A percentile compares a stretch with the other conserved stretches of the same genome.
These are phyloP conservation scores for Zosterops japonicus DNA, from an alignment of 2,113 vertebrate genomes.

Conservation along the genomic window DNA sequence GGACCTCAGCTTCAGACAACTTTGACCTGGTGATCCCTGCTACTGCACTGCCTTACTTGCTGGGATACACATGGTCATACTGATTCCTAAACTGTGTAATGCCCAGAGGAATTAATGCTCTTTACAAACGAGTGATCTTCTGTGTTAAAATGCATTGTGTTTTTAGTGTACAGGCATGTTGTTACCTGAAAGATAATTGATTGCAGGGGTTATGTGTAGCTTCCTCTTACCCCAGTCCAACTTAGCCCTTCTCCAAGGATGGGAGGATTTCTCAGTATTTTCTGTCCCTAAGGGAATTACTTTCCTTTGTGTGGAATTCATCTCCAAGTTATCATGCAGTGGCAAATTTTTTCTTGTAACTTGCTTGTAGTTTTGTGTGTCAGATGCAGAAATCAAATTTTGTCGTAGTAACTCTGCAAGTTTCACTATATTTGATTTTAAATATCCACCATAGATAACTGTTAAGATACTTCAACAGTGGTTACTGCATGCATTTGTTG, in stretches of 20 bases:
- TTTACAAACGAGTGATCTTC: not conserved
- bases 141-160: not conserved
- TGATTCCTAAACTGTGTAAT: not conserved
- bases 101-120: not conserved
- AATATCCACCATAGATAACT: not conserved
- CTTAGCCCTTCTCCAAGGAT: not conserved
- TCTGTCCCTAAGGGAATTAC: not conserved
- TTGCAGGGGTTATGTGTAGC: not conserved
- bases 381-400: not conserved
- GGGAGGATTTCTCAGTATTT: not conserved
- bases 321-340: not conserved
- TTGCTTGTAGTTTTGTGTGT: not conserved
- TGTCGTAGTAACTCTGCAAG: not conserved
- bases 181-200: not conserved
- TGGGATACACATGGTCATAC: rapidly evolving
- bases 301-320: not conserved
- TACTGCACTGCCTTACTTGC: not conserved
- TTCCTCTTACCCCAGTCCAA: not conserved
- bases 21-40: not conserved
- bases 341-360: not conserved
- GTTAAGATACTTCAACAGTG: not conserved
- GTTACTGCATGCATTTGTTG: not conserved
- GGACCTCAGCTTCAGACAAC: rapidly evolving
- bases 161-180: not conserved
- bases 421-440: not conserved